Evolutionary conservation across 2,797 vertebrate species (phyloP), one percentile per base, ranked within the genome.

Genomic region (Xiphorhynchus erythropygius): DNA sequence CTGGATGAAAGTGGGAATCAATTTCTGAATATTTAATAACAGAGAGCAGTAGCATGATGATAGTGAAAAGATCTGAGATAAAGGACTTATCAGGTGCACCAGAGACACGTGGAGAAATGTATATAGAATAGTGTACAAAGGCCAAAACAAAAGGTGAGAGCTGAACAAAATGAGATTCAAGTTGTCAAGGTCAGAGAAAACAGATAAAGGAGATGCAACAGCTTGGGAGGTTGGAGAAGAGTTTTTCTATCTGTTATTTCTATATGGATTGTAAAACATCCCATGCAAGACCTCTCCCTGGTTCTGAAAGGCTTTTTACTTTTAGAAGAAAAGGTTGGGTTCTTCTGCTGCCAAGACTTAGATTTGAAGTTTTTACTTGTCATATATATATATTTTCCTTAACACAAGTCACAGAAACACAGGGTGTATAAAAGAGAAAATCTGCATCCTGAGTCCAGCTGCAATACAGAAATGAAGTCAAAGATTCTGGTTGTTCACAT

Each of bases 61-160:
- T 35, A 84, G 91, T 73, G n/a, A 78, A 85, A 75, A 39, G 49
- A 16, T 75, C 68, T 71, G 65, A 84, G 73, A 90, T 64, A 88
- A 85, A 86, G 8, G 4, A 62, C 65, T 90, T 91, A 69, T 47
- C 62, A 86, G 27, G 65, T 88, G 30, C n/a, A 75, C 27, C 50
- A 76, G 53, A 44, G 9, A 42, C 42, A 24, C 7, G 5, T 14
- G 27, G 24, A 30, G 13, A 76, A 74, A 28, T 7, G 3, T 24
- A 10, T n/a, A 70, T 18, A 86, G 23, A 83, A 30, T 5, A 42
- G 18, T 12, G 25, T 57, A 28, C 15, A 64, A 84, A 68, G 64
- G 11, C 27, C 46, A 64, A 78, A 90, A 71, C 22, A 46, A 60
- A 65, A 55, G 4, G 5, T 71, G 62, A 87, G 62, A 87, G 28